Conservation (phyloP, 1,140 invertebrate genomes). For the Lepidurus couesii region DNA sequence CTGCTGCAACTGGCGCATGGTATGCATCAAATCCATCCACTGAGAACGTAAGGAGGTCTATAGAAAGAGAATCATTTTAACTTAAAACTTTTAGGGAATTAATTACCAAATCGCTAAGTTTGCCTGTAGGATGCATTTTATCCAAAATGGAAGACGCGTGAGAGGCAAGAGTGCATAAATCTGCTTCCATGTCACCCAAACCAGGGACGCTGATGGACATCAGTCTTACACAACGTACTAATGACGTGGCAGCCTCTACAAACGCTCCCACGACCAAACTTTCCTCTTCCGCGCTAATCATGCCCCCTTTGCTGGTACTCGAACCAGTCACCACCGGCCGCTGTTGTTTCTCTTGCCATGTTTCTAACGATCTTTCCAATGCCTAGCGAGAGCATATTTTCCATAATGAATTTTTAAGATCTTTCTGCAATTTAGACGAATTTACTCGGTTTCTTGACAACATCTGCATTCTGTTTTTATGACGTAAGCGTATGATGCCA, state of each 20-base stretch:
- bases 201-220: conserved; percentile 59
- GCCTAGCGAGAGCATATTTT: conserved; percentile 48
- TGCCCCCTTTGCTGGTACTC: conserved; percentile 42
- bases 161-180: conserved; percentile 65
- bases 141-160: conserved; percentile 67
- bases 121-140: conserved; percentile 72
- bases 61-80: neutral
- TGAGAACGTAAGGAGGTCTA: conserved; percentile 52
- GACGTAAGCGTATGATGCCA: conserved; percentile 88
- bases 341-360: conserved; percentile 92
- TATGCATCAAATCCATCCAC: conserved; percentile 57
- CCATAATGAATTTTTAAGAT: conserved; percentile 11
- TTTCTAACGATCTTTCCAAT: conserved; percentile 78
- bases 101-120: conserved; percentile 65
- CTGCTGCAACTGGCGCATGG: conserved; percentile 63
- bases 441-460: conserved; percentile 75
- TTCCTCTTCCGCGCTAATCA: conserved; percentile 65
- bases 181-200: conserved; percentile 49
- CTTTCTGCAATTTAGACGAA: neutral
- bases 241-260: conserved; percentile 69
- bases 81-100: conserved; percentile 25
- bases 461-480: conserved; percentile 96
- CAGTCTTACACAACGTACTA: conserved; percentile 64
- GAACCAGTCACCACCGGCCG: conserved; percentile 48
- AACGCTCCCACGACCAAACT: conserved; percentile 65